Evolutionary conservation across 2,888 invertebrate species (phyloP).

Genomic region (Nephrotoma flavescens): DNA sequence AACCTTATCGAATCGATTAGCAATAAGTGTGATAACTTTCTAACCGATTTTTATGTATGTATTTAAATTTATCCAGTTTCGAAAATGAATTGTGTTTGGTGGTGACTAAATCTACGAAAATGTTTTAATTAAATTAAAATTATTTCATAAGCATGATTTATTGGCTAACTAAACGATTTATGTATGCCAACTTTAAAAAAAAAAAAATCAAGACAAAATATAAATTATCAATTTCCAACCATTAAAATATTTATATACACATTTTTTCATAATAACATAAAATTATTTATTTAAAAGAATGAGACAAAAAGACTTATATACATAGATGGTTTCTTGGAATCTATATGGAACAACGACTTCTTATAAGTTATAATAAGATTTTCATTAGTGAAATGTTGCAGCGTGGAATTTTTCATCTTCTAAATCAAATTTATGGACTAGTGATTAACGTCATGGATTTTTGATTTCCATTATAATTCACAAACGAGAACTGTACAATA

Average conservation of each 20-base stretch:
- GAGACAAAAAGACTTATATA: neutral
- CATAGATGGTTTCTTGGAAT: neutral
- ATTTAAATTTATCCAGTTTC: neutral
- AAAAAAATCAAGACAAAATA: neutral
- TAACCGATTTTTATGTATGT: neutral
- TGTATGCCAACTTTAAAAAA: neutral
- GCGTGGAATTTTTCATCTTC: neutral
- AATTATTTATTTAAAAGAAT: neutral
- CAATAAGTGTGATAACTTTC: neutral
- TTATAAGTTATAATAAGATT: neutral
- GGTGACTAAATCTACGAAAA: neutral
- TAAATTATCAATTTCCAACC: neutral
- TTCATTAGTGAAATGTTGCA: neutral
- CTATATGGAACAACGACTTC: neutral
- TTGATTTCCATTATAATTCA: neutral
- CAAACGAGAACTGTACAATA: neutral
- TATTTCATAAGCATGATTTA: neutral
- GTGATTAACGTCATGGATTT: neutral
- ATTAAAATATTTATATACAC: neutral
- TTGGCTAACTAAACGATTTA: neutral
- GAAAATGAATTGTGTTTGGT: neutral
- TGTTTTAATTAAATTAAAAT: neutral
- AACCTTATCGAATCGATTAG: no score
- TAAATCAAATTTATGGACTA: neutral
- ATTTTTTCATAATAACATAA: neutral